These are phyloP conservation scores for Sandelia bainsii DNA, from an alignment of 2,797 vertebrate species.

Conservation along the genomic window DNA sequence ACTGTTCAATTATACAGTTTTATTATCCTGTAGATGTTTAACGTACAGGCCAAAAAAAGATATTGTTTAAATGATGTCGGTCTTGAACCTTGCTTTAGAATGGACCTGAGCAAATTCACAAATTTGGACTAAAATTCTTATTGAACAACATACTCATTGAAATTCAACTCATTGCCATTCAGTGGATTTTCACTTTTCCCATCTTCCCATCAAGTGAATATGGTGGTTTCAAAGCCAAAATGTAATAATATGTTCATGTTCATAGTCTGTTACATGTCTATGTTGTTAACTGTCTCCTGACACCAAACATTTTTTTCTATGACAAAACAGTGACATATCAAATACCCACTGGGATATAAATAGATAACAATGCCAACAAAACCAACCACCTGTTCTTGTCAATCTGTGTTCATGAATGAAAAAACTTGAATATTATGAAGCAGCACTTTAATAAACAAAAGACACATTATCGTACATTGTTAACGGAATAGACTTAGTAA, in stretches of 20 bases:
- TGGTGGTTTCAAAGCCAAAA: not conserved
- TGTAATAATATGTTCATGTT: not conserved
- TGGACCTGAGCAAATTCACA: not conserved
- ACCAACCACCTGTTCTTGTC: conserved; percentile 79
- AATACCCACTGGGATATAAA: conserved; percentile 75
- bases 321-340: conserved; percentile 68
- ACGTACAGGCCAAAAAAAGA: not conserved
- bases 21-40: not conserved
- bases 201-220: not conserved
- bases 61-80: too few relatives aligned
- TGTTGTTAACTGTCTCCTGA: conserved; percentile 33
- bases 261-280: not conserved
- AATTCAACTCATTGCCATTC: not conserved
- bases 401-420: conserved; percentile 52
- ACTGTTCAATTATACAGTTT: too few relatives aligned
- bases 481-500: conserved; percentile 1
- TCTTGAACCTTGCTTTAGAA: not conserved
- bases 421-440: conserved; percentile 17
- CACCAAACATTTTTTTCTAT: conserved; percentile 40
- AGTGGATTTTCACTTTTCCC: too few relatives aligned
- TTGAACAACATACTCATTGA: not conserved
- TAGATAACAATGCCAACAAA: conserved; percentile 85
- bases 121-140: not conserved
- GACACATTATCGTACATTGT: not conserved
- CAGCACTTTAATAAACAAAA: conserved; percentile 3